phyloP scores from a whole-genome alignment of 2,797 vertebrate species.

The Microctenopoma lineatum region DNA sequence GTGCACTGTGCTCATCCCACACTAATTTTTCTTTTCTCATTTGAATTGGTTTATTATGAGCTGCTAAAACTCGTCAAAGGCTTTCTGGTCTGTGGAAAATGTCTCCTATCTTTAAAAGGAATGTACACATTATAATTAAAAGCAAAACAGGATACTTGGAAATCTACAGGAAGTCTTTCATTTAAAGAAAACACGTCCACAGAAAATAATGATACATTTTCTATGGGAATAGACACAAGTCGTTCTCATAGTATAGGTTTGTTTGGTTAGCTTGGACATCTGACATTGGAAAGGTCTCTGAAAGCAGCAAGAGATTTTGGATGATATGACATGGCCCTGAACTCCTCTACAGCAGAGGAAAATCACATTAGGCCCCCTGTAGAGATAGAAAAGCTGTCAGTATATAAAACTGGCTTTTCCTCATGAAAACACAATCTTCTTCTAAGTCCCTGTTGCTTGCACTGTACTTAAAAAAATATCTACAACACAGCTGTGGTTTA shows the following conservation, averaged over 20 bases:
- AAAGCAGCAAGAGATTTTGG: conserved; percentile 59
- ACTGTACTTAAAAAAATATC: conserved; percentile 42
- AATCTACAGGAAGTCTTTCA: conserved; percentile 40
- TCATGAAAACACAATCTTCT: conserved; percentile 40
- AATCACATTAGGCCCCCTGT: conserved; percentile 44
- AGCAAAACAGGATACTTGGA: conserved; percentile 16
- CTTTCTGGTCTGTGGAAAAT: conserved; percentile 12
- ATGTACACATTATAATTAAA: conserved; percentile 41
- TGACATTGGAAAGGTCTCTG: conserved; percentile 52
- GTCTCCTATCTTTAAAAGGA: conserved; percentile 19
- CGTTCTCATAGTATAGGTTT: conserved; percentile 31
- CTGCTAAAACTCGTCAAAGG: conserved; percentile 31
- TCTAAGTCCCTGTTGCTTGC: conserved; percentile 34
- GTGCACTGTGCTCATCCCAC: conserved; percentile 34
- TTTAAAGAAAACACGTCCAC: conserved; percentile 33
- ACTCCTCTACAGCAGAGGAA: conserved; percentile 10
- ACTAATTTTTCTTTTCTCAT: conserved; percentile 22
- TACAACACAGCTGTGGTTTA: conserved; percentile 61
- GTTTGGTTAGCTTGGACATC: conserved; percentile 57
- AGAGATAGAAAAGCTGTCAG: conserved; percentile 46
- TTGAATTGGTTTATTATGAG: conserved; percentile 40
- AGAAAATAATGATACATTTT: conserved; percentile 29
- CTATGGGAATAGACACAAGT: conserved; percentile 44
- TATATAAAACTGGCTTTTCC: conserved; percentile 29
- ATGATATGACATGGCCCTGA: conserved; percentile 25